Evolutionary conservation across 2,797 vertebrate species (phyloP).

Genomic region (Jordanella pulchra): DNA sequence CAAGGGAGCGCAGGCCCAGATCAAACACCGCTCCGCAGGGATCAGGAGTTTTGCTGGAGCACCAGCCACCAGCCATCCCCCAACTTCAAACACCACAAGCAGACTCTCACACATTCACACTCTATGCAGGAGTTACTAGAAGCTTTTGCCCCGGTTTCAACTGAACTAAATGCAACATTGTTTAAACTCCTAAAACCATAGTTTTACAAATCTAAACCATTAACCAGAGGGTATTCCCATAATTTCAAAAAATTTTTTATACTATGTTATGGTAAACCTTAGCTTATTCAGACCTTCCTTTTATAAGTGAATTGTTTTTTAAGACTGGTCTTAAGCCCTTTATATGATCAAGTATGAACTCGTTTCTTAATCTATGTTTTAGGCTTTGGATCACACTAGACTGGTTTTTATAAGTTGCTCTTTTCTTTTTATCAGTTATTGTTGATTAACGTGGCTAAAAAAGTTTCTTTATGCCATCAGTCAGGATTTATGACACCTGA

Average conservation of each 20-base stretch:
- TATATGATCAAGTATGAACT: neutral
- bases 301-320: no score
- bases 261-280: neutral
- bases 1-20: constrained; percentile 68
- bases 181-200: neutral
- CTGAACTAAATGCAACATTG: neutral
- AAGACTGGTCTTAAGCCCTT: no score
- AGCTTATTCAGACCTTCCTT: neutral
- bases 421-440: neutral
- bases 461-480: neutral
- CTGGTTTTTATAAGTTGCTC: neutral
- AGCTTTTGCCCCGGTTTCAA: constrained; percentile 6
- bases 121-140: constrained; percentile 31
- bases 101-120: constrained; percentile 34
- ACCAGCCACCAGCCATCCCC: constrained; percentile 57
- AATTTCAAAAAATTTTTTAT: constrained; percentile 12
- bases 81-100: constrained; percentile 70
- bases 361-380: neutral
- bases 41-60: constrained; percentile 67
- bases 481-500: neutral
- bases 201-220: neutral
- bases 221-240: neutral
- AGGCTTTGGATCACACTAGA: neutral
- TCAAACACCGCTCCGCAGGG: constrained; percentile 74
- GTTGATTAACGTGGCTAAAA: neutral